Percentiles rank a stretch among this genome's conserved stretches.
These are phyloP conservation scores for Cynodonichthys magdalenae DNA, from an alignment of 2,797 vertebrate species.

Conservation along the genomic window DNA sequence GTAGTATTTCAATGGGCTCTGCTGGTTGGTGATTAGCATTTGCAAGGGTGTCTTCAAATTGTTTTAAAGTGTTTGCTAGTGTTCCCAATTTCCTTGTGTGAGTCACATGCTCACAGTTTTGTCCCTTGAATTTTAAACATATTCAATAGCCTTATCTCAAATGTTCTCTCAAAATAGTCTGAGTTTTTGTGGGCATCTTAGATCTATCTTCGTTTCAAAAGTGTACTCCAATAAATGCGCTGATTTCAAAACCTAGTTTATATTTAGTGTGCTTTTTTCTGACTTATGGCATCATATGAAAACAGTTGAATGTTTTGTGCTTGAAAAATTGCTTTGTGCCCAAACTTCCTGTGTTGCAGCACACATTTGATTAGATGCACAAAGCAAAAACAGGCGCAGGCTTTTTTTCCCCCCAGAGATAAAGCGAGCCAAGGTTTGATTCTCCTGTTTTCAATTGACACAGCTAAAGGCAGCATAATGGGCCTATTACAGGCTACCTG, in stretches of 20 bases:
- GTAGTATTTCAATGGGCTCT: not conserved
- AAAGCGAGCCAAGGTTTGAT: conserved; percentile 41
- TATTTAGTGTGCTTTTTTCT: not conserved
- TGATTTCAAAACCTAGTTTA: not conserved
- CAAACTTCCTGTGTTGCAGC: not conserved
- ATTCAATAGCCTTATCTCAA: not conserved
- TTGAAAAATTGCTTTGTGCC: conserved; percentile 2
- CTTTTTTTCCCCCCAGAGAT: conserved; percentile 33
- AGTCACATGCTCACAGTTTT: not conserved
- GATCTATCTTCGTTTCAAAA: too few species aligned
- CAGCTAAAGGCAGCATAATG: conserved; percentile 69
- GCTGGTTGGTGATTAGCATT: not conserved
- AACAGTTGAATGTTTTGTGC: not conserved
- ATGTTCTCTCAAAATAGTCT: not conserved
- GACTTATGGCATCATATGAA: not conserved
- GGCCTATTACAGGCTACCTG: conserved; percentile 71
- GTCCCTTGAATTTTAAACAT: too few species aligned
- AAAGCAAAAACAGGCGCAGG: conserved; percentile 18
- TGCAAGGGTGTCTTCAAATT: not conserved
- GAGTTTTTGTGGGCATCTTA: not conserved
- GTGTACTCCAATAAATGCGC: not conserved
- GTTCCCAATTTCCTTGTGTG: not conserved
- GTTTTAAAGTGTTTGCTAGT: not conserved
- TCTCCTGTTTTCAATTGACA: conserved; percentile 67
- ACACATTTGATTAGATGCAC: not conserved